Base-by-base conservation (phyloP, 2,797 vertebrate species). In the Pangasius larnaudii region DNA sequence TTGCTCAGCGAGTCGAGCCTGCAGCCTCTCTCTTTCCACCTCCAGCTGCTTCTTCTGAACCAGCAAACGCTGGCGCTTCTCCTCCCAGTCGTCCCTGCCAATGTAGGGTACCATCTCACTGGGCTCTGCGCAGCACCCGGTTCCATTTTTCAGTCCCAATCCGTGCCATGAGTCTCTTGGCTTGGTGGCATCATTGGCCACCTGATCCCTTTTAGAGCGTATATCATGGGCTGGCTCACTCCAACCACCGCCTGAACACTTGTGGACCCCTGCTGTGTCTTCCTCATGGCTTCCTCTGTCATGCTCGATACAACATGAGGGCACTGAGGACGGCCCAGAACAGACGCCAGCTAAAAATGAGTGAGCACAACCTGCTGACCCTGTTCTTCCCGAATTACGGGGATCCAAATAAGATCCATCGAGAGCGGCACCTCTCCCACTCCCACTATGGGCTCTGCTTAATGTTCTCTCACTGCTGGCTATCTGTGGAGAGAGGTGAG, bases 11-110 rank as follows among this genome's bases (percentile, higher is more conserved):
- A 99, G 92, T 59, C 98, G 94, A 80, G 95, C 93, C 88, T 98
- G 97, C 83, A 99, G 97, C 88, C 92, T 95, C 79, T 99, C 97
- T 90, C 97, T 96, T 94, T 99, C 97, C 89, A 94, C 92, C 95
- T 99, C 98, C 91, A 99, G 94, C 92, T 98, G 97, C 93, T 97
- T 95, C 94, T 99, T 99, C 94, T 99, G 98, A 92, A 97, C 93
- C 91, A 98, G 93, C 85, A 99, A 95, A 85, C 96, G 95, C 88
- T 97, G 96, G 77, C 95, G 96, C 93, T 95, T 97, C 90, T 96
- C 97, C 91, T 97, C 97, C 85, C 97, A 97, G 96, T 92, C 72
- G 91, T 96, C 91, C 88, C 94, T 89, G 86, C 93, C 94, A 88
- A 94, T 84, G 71, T 88, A 89, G 69, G 93, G 91, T 69, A 86